Evolutionary conservation across 2,797 vertebrate species (phyloP).

Genomic region (Helarctos malayanus): DNA sequence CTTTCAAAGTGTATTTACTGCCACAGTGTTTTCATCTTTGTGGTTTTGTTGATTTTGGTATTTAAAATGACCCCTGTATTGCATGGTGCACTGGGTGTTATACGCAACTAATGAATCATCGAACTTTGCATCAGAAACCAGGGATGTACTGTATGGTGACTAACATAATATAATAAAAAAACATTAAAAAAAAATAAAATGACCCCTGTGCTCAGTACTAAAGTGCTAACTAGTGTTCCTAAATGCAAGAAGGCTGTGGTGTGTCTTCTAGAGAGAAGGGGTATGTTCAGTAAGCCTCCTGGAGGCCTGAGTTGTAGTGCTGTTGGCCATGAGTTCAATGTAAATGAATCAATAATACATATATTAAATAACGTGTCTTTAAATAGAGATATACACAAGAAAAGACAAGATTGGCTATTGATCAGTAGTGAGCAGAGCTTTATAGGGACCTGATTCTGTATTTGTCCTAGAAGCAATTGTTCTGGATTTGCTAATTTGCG

Average conservation of each 20-base stretch:
- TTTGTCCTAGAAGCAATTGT: neutral
- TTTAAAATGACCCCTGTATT: neutral
- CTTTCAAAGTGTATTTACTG: neutral
- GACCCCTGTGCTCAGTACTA: neutral
- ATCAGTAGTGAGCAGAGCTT: neutral
- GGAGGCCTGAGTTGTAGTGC: neutral
- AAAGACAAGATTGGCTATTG: neutral
- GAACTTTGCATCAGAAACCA: too few relatives aligned
- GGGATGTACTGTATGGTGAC: too few relatives aligned
- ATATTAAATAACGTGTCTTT: neutral
- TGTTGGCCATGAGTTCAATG: neutral
- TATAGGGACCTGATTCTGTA: neutral
- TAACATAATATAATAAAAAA: too few relatives aligned
- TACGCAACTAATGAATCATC: too few relatives aligned
- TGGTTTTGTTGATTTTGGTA: neutral
- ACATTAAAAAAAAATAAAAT: neutral
- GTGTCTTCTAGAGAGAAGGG: neutral
- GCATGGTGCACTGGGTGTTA: too few relatives aligned
- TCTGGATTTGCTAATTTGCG: neutral
- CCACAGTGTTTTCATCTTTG: neutral
- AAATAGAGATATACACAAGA: neutral
- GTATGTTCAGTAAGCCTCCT: neutral
- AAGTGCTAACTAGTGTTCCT: neutral
- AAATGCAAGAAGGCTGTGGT: neutral
- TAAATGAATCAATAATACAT: neutral